Evolutionary conservation across 92 coral and sea anemone species (phyloP).

Genomic region (Parazoanthus darwini): DNA sequence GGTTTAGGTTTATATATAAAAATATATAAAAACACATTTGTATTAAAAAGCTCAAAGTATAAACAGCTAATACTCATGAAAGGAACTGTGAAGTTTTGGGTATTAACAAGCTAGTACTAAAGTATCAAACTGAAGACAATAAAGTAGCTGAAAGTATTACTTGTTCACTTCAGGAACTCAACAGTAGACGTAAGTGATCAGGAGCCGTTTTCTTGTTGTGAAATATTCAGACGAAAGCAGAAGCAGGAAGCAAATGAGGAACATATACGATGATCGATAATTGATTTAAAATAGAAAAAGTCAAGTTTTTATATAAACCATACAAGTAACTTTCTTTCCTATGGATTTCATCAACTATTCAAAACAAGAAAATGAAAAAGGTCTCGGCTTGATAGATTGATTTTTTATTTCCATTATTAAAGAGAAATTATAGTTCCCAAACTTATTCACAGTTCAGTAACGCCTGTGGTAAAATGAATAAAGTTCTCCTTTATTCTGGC

Average conservation of each 20-base stretch:
- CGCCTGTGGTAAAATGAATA: conserved; percentile 37
- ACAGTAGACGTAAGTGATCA: too few species aligned
- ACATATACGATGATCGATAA: too few species aligned
- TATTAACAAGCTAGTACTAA: neutral
- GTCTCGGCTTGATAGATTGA: neutral
- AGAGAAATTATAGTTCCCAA: neutral
- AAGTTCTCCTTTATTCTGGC: conserved; percentile 16
- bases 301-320: neutral
- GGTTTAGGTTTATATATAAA: too few species aligned
- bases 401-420: conserved; percentile 28
- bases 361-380: neutral
- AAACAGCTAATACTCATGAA: neutral
- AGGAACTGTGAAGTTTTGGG: too few species aligned
- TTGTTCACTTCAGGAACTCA: too few species aligned
- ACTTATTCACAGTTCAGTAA: conserved; percentile 11
- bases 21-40: too few species aligned
- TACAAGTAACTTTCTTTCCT: neutral
- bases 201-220: too few species aligned
- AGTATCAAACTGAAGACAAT: neutral
- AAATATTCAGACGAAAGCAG: too few species aligned
- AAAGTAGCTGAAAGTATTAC: neutral
- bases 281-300: neutral
- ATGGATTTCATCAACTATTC: neutral
- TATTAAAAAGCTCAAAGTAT: neutral
- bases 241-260: too few species aligned